phyloP scores from a whole-genome alignment of 2,113 vertebrate genomes.

The Phyllopteryx taeniolatus region DNA sequence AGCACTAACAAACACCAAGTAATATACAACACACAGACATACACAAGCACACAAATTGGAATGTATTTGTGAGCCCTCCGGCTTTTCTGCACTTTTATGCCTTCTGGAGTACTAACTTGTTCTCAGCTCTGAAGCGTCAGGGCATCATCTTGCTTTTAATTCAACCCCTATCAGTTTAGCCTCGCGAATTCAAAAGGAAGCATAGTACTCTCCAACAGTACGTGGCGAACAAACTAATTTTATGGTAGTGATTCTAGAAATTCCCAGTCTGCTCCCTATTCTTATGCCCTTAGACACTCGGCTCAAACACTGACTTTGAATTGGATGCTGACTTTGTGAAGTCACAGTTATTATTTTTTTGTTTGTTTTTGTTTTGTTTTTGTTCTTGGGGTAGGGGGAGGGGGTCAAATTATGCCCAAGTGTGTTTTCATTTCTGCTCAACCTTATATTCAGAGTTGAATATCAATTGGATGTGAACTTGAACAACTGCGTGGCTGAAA shows the following conservation, averaged over 20 bases:
- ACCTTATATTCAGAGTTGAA: slow-evolving; percentile 15
- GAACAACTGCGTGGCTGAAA: slow-evolving; percentile 4
- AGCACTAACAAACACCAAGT: slow-evolving; percentile 22
- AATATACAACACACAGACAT: slow-evolving; percentile 20
- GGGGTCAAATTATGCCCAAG: slow-evolving; percentile 7
- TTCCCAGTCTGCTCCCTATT: slow-evolving; percentile 22
- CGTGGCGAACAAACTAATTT: slow-evolving; percentile 45
- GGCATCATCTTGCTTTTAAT: slow-evolving; percentile 41
- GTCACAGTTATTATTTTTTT: slow-evolving; percentile 9
- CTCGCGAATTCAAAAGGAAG: slow-evolving; percentile 37
- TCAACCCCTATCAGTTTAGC: slow-evolving; percentile 34
- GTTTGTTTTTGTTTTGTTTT: slow-evolving; percentile 1
- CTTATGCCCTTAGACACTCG: slow-evolving; percentile 34
- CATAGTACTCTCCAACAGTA: slow-evolving; percentile 23
- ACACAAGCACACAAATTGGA: slow-evolving; percentile 30
- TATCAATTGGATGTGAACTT: slow-evolving; percentile 17
- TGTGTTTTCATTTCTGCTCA: slow-evolving; percentile 29
- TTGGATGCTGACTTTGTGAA: slow-evolving; percentile 28
- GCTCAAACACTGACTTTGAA: slow-evolving; percentile 39
- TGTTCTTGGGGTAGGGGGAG: not conserved
- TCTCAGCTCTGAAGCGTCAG: slow-evolving; percentile 32
- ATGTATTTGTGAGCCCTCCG: slow-evolving; percentile 25
- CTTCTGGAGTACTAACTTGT: slow-evolving; percentile 33
- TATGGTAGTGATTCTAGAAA: slow-evolving; percentile 34
- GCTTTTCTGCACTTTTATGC: slow-evolving; percentile 13